Percentiles rank a stretch among this genome's conserved stretches.
Conservation (phyloP, 1,140 invertebrate genomes). For the Drosophila albomicans region DNA sequence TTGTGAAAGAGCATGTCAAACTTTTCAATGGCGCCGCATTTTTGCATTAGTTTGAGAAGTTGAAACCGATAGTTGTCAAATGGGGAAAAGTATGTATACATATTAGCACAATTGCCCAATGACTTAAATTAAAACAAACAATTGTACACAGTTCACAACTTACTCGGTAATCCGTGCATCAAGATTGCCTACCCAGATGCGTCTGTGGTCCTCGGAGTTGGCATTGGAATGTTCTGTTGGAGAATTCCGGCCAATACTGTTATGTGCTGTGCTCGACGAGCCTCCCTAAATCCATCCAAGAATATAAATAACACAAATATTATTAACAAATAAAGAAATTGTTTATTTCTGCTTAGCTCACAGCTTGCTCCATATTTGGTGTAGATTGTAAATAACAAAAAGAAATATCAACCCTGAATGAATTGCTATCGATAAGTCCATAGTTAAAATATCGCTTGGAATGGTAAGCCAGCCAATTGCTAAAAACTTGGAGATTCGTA, state of each 20-base stretch:
- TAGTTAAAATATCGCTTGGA: no score
- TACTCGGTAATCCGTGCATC: conserved; percentile 96
- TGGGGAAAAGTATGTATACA: conserved; percentile 63
- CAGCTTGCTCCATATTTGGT: background rate
- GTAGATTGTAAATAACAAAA: background rate
- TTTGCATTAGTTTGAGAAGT: conserved; percentile 97
- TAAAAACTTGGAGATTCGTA: no score
- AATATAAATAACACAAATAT: background rate
- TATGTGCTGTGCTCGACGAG: background rate
- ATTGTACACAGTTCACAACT: conserved; percentile 85
- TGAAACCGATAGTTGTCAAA: conserved; percentile 92
- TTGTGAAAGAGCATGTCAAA: conserved; percentile 97
- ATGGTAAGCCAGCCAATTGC: no score
- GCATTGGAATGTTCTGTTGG: background rate
- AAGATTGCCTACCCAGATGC: conserved; percentile 95
- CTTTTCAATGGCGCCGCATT: conserved; percentile 95
- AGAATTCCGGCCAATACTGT: background rate
- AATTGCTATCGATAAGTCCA: no score
- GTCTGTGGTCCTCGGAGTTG: conserved; percentile 68
- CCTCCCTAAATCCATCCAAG: background rate
- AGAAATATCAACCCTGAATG: no score
- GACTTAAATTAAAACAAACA: background rate
- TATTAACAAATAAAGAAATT: background rate
- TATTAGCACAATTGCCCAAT: conserved; percentile 66
- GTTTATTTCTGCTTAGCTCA: background rate